Percentiles rank a stretch among this genome's conserved stretches.
These are phyloP conservation scores for Lasioglossum vierecki DNA, from an alignment of 2,888 invertebrate species.

Conservation along the genomic window DNA sequence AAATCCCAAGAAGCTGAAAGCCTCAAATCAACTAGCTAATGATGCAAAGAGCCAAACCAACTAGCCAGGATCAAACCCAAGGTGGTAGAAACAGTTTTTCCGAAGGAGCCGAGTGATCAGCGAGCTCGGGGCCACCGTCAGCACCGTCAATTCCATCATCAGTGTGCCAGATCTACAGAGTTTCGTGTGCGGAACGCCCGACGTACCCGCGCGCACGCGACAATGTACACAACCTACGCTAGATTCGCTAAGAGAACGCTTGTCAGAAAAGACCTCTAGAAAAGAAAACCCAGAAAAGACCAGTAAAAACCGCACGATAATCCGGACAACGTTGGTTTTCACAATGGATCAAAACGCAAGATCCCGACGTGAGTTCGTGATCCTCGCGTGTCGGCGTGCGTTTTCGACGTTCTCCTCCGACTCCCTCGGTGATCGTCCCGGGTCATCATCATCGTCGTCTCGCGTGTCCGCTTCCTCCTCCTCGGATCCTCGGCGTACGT, in stretches of 20 bases:
- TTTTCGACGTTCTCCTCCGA: constrained; percentile 25
- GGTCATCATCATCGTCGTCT: constrained; percentile 1
- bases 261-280: constrained; percentile 65
- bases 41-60: not conserved
- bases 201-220: constrained; percentile 41
- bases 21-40: not conserved
- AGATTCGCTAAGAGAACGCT: constrained; percentile 64
- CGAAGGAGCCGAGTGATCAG: not conserved
- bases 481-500: constrained; percentile 32
- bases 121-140: not conserved
- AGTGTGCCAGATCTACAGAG: not conserved
- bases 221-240: constrained; percentile 68
- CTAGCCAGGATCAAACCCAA: not conserved
- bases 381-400: constrained; percentile 25
- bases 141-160: constrained; percentile 37
- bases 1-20: not conserved
- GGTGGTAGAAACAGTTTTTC: not conserved
- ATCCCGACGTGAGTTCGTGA: not conserved
- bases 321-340: constrained; percentile 40
- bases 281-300: constrained; percentile 28
- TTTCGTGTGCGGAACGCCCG: constrained; percentile 34
- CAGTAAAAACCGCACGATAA: constrained; percentile 46
- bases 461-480: constrained; percentile 13
- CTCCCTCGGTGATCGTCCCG: constrained; percentile 21
- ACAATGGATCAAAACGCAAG: constrained; percentile 24